Evolutionary conservation across 2,888 invertebrate species (phyloP), one percentile per base, ranked within the genome.

Genomic region (Tribolium freemani): DNA sequence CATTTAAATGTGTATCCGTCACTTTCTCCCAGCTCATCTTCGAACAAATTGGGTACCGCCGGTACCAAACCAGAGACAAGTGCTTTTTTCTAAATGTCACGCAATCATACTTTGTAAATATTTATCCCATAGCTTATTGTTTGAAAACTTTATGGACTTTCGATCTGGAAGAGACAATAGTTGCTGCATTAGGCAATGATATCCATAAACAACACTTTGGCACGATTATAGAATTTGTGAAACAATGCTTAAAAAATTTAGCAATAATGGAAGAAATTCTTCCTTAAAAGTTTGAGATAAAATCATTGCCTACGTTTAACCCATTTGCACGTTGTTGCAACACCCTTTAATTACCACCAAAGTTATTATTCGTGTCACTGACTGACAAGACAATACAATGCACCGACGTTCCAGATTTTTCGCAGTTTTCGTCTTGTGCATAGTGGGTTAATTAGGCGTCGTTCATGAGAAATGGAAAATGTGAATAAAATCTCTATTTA

Each of bases 1-100:
- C 67, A 73, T 69, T 69, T 66, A 57, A 64, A 69, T 58, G 10
- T 54, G 44, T 68, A 64, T 38, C 53, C 69, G 54, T 54, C 66
- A 69, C 73, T 73, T 73, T 73, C 73, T 66, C 73, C 50, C 11
- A 2, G 51, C 10, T 71, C 61, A 44, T 60, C 67, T 67, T 61
- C 31, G 13, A 26, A 46, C 57, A 56, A 72, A 63, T 51, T 66
- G 48, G n/a, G 54, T 9, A 26, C 66, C 54, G n/a, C 20, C 31
- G 31, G 30, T 11, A 38, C 10, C 10, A 9, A 48, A 58, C 13
- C 8, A 20, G 30, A 30, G 6, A 66, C 13, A 21, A 21, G 54
- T 21, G 13, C 6, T 53, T 68, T 57, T 57, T 50, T 50, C 5
- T 31, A 67, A 57, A 67, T 46, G 57, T 57, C 57, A 48, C 26